Base-by-base conservation (phyloP, 2,888 invertebrate genomes). In the Willowsia nigromaculata region DNA sequence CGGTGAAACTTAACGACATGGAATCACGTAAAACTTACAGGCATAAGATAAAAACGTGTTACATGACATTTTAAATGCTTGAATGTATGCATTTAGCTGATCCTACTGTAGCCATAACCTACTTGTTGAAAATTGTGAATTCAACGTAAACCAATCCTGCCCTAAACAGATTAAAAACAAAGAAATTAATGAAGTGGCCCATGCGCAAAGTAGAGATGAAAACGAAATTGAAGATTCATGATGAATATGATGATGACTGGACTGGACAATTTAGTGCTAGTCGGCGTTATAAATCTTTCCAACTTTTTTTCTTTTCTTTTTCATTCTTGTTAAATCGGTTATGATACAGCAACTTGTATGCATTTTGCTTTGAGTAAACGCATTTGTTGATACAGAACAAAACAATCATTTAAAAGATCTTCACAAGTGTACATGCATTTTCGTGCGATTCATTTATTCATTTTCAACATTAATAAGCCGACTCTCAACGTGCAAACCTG, bases 401-500 rank as follows among this genome's bases (percentile, higher is more conserved):
- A 59, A 15, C 56, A 5, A 11, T 9, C 27, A 30, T 0, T 6
- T 30, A 59, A 30, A 59, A 47, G 13, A 56, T 59, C 13, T 56
- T 30, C 30, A 30, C 30, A 59, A 59, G 30, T 30, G 30, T 13
- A 15, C 30, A 27, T 59, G 30, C 11, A 56, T 56, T 56, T 56
- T 56, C 56, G 25, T 22, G 11, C 7, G 56, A n/a, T n/a, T n/a
- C 56, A 25, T 56, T 56, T 3, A n/a, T 50, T 50, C 13, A 50
- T 47, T 47, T 47, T 13, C n/a, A n/a, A 13, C 50, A 18, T 50
- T 50, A n/a, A 1, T 15, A 15, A 15, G 56, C 25, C 59, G 59
- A 59, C 68, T 71, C 40, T 25, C 27, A 74, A 25, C 18, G 47
- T 74, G 74, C 47, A 74, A 74, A 74, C 74, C 74, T 74, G 74